Evolutionary conservation across 2,797 vertebrate genomes (phyloP), one percentile per base, ranked within the genome.

Genomic region (Trichosurus vulpecula): DNA sequence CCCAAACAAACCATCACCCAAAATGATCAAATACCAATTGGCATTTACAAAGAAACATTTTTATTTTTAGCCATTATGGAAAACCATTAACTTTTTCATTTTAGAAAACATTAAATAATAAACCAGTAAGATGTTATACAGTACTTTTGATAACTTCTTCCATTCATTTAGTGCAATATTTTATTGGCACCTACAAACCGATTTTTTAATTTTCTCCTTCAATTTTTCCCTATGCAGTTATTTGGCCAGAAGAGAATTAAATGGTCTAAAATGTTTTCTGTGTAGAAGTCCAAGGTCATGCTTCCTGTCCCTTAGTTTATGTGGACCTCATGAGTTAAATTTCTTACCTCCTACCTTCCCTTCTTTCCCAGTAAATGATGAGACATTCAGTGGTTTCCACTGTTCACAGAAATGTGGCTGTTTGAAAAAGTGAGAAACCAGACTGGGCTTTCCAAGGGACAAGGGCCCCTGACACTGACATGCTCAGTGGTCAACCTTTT

Each of bases 81-180:
- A 95, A 97, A 94, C 90, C 35, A 91, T 66, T 54, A 96, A 97
- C 57, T 58, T 56, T 12, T 93, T 95, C 96, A 97, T 95, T 96
- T 98, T 96, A 95, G 96, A 96, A 97, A 98, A 96, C 87, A 97
- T 97, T 95, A 91, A 97, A 93, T 97, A 97, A 95, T 94, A 96
- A 97, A 92, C 93, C 97, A 54, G 61, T n/a, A 94, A 92, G 95
- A 95, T 89, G 89, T 91, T 93, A 95, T 96, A 96, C 13, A 94
- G 97, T 97, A 98, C 94, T 95, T 96, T 96, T 96, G 93, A 94
- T 96, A 97, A 97, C 58, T 87, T 94, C 94, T 98, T 97, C 95
- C 66, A 61, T 57, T 91, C 57, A 93, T 92, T 97, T 96, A 97
- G 94, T 96, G 95, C 94, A 95, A 96, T 92, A 96, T 81, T 54